Base-by-base conservation (phyloP, 2,797 vertebrate species). In the Gambusia yucatana region DNA sequence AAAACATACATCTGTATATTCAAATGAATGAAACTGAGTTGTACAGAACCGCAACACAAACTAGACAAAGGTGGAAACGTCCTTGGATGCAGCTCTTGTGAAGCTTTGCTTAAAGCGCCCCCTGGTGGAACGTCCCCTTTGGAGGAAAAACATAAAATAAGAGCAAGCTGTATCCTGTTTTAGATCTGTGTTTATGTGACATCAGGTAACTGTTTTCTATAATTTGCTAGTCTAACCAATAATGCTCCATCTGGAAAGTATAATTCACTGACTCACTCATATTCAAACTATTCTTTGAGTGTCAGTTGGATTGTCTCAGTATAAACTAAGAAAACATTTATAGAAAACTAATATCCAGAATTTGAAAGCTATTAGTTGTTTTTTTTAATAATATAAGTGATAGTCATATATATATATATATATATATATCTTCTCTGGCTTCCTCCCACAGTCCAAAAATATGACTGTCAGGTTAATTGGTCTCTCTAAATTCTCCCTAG, bases 81-180 rank as follows among this genome's bases (percentile, higher is more conserved):
- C 57, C 55, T 0, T 59, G 67, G 30, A 25, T 39, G 1, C 55
- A 50, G 57, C 59, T 39, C 72, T 28, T 22, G 43, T 14, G 74
- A 85, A 67, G 71, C 87, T 91, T 79, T 91, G 88, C 83, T 82
- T 88, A 82, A 88, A 90, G 92, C 90, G 70, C 93, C 91, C 87
- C 82, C 94, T 95, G 76, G 81, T 93, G 93, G 92, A 84, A 73
- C 22, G 22, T 67, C 9, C 67, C 25, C 17, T 74, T 14, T 79
- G 16, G 63, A 33, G 14, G 30, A 85, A 39, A 9, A 43, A 43
- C 11, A 30, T 44, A 14, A 69, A 44, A 30, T 44, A 28, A 67
- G 20, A 41, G 33, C 11, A 14, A 44, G 25, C 6, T 44, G 22
- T 3, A 3, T 44, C 36, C 17, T 44, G 20, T 25, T n/a, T 25